Base-by-base conservation (phyloP, 2,888 invertebrate genomes). In the Lottia gigantea region DNA sequence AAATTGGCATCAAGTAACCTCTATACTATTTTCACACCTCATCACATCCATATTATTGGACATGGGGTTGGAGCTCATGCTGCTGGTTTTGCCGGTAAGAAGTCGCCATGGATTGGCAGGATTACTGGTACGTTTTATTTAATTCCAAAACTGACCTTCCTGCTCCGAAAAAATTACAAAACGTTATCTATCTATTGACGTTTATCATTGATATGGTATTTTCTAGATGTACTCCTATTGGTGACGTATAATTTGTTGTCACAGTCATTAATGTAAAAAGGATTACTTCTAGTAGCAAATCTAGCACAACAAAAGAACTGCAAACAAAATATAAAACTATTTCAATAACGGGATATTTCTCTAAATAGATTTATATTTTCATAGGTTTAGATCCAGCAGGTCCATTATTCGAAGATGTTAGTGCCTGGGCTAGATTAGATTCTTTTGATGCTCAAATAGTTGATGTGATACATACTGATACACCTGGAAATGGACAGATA, bases 401-500 rank as follows among this genome's bases (percentile, higher is more conserved):
- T 23, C 55, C 55, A 15, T 55, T 55, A 55, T 55, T 55, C 19
- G 55, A 55, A 55, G 55, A 55, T 55, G 55, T 23, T 55, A 55
- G 55, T 55, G 19, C 12, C 23, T 55, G 55, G 55, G 55, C 19
- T 55, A 19, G 55, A 55, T 23, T 55, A 12, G 55, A 55, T 55
- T 55, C 55, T 14, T 14, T 55, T 23, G 55, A 55, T 55, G 55
- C 55, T 11, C 55, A 55, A 19, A 19, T 23, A 23, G 55, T 55
- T 23, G 55, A 55, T 55, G 55, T 55, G 19, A 55, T 55, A 55
- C 55, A 55, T 23, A 55, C 55, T 55, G 55, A 55, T 23, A 55
- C 55, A 55, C 55, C 55, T 55, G 55, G 55, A 8, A 55, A 55
- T 4, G 55, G 55, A 23, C 55, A 55, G 55, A 55, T 55, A 55